Base-by-base conservation (phyloP, 2,888 invertebrate species). In the Acleris sparsana region DNA sequence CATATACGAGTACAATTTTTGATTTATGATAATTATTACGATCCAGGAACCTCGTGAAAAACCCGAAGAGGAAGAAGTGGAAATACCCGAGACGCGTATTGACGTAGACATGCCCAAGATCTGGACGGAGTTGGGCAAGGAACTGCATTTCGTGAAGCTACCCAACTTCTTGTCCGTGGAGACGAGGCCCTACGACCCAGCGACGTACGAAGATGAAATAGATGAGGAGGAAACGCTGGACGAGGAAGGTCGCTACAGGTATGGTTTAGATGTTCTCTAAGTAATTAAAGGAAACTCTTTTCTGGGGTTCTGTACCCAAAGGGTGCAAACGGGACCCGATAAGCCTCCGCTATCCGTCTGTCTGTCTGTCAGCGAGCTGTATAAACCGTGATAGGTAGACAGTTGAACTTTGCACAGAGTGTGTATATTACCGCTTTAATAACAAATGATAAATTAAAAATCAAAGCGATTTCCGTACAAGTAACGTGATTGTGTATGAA, bases 101-200 rank as follows among this genome's bases (percentile, higher is more conserved):
- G 98, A 99, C 77, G 99, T 99, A 1, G 98, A 99, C 92, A 98
- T 99, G 85, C 99, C 99, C 1, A 96, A 98, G 88, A 99, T 99
- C 68, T 95, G 95, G 75, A 97, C 98, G 0, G 97, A 99, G 87
- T 93, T 99, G 1, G 99, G 99, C 60, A 95, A 95, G 72, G 98
- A 98, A 80, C 94, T 99, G 76, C 97, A 99, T 85, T 99, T 99
- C 77, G 98, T 99, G 0, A 99, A 99, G 84, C 89, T 99, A 67
- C 99, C 99, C 2, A 99, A 99, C 89, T 99, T 99, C 88, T 94
- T 99, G 79, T 99, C 99, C 0, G 98, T 99, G 49, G 99, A 99
- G 86, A 99, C 99, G 0, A 93, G 99, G 71, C 99, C 99, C 0
- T 99, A 99, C 81, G 99, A 99, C 82, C 95, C 96, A 0, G 96